Base-by-base conservation (phyloP, 2,888 invertebrate species). In the Monoplex corrugatus region DNA sequence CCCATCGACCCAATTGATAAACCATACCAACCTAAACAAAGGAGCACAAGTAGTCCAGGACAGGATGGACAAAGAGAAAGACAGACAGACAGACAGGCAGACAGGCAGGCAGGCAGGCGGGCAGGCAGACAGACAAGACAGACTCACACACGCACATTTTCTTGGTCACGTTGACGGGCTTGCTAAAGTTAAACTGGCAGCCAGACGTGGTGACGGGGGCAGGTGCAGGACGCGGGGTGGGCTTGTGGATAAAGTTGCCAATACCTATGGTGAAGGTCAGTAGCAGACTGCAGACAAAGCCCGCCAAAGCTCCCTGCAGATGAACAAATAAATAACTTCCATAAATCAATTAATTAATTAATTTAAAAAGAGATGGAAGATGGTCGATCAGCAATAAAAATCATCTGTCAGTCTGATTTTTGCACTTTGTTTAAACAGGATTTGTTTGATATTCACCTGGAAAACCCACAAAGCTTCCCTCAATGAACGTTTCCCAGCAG, bases 181-280 rank as follows among this genome's bases (percentile, higher is more conserved):
- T 91, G 10, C 92, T 93, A 13, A 92, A 83, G 50, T 93, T 93
- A 93, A 93, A 93, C 91, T 93, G 93, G 90, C 94, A 94, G 35
- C 91, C 92, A 3, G 57, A 82, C 1, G 89, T 86, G 82, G 86
- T 86, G 63, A 93, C 90, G 6, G 87, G 68, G 0, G 93, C 83
- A 75, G 72, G 82, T 0, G 86, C 57, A 1, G 89, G 89, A 13
- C 83, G 57, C 6, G 32, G 19, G 38, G 28, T 75, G 16, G 91
- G 94, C 87, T 94, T 93, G 87, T 94, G 92, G 23, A 98, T 84
- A 97, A 96, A 97, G 6, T 97, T 97, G 0, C 98, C 98, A 95
- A 98, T 98, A 87, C 98, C 98, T 92, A 98, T 97, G 98, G 98
- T 98, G 82, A 98, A 96, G 0, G 97, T 97, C 87, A 98, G 94